Percentiles rank a stretch among this genome's conserved stretches.
These are phyloP conservation scores for Nyctalus aviator DNA, from an alignment of 2,797 vertebrate species.

Conservation along the genomic window DNA sequence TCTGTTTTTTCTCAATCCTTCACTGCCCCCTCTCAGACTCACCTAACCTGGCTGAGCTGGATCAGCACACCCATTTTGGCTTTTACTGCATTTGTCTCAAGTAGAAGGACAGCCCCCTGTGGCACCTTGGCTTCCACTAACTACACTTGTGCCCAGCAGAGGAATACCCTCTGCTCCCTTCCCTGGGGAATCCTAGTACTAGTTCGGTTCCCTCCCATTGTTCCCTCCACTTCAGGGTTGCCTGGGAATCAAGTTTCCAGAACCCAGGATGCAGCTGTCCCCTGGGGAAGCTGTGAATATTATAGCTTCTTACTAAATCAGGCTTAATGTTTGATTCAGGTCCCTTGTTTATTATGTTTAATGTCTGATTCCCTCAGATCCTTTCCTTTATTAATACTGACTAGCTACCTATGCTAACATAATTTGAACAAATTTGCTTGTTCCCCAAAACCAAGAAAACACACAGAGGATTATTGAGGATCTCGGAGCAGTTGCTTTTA, in stretches of 20 bases:
- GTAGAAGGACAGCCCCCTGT: neutral
- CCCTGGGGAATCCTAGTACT: neutral
- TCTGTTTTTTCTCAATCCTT: too few species aligned
- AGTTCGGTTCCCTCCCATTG: neutral
- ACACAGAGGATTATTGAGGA: neutral
- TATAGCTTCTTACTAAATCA: neutral
- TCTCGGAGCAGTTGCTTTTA: neutral
- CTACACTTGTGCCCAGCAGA: neutral
- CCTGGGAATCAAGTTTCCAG: neutral
- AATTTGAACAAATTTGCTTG: neutral
- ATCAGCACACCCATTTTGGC: neutral
- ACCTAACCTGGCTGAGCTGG: too few species aligned
- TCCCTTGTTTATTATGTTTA: neutral
- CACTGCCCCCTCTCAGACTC: too few species aligned
- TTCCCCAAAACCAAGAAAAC: neutral
- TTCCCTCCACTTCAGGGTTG: neutral
- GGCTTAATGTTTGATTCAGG: neutral
- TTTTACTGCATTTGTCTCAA: neutral
- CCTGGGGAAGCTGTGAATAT: neutral
- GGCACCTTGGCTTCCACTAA: neutral
- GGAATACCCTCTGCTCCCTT: neutral
- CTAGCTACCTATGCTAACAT: neutral
- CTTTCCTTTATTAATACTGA: neutral
- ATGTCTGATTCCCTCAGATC: neutral
- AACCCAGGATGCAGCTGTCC: neutral